Percentiles rank a stretch among this genome's conserved stretches.
Conservation (phyloP, 2,797 vertebrate species). For the Dermochelys coriacea region DNA sequence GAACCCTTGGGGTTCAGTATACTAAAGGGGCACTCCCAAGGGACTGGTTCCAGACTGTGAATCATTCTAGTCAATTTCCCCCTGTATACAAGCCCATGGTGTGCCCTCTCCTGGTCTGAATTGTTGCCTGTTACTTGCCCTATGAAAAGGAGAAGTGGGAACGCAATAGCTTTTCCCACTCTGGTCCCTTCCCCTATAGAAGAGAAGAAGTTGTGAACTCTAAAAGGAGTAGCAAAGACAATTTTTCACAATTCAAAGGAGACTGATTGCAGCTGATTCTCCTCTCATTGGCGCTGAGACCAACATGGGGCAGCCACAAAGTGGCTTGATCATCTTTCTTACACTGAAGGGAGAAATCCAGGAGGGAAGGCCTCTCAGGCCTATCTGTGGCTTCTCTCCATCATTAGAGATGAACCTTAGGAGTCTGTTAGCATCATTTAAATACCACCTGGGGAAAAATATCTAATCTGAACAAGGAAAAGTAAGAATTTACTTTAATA, state of each 20-base stretch:
- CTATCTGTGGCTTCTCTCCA: not conserved
- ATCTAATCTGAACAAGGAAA: not conserved
- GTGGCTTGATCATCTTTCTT: not conserved
- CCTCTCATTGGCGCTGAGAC: fast-evolving
- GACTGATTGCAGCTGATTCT: not conserved
- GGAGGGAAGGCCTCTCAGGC: not conserved
- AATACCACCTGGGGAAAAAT: not conserved
- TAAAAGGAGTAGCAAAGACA: not conserved
- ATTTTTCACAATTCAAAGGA: not conserved
- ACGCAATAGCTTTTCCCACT: not conserved
- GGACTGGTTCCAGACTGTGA: not conserved
- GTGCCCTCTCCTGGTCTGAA: not conserved
- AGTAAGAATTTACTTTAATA: not conserved
- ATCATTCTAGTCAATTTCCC: not conserved
- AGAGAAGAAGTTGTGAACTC: not conserved
- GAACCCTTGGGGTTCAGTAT: not conserved
- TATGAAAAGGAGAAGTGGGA: not conserved
- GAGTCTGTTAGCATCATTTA: not conserved
- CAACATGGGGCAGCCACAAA: not conserved
- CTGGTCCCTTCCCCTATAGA: not conserved
- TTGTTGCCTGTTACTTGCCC: not conserved
- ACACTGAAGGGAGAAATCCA: not conserved
- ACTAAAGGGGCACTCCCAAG: not conserved
- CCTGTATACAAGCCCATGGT: not conserved
- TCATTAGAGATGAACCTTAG: not conserved